These are phyloP conservation scores for Gibbula magus DNA, from an alignment of 2,888 invertebrate species.

Conservation along the genomic window DNA sequence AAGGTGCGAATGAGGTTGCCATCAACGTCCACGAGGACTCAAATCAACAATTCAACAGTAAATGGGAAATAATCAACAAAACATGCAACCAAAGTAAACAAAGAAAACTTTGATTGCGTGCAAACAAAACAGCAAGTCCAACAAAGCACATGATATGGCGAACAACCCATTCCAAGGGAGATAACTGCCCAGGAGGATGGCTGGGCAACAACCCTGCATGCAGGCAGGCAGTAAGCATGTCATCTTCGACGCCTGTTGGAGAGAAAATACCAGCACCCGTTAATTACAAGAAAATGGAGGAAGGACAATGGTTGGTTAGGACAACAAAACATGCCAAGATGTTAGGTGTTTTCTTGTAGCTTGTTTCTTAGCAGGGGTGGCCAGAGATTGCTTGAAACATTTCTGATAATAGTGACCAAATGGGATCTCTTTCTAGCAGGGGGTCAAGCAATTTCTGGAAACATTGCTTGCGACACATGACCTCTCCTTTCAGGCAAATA, in stretches of 20 bases:
- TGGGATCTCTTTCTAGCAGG: too few relatives aligned
- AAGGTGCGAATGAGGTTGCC: too few relatives aligned
- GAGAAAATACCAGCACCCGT: slow-evolving; percentile 12
- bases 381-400: too few relatives aligned
- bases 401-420: too few relatives aligned
- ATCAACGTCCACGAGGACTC: not conserved
- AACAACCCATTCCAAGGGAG: slow-evolving; percentile 13
- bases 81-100: slow-evolving; percentile 10
- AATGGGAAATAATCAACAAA: slow-evolving; percentile 11
- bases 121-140: slow-evolving; percentile 1
- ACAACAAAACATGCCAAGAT: not conserved
- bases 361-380: too few relatives aligned
- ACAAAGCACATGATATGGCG: not conserved
- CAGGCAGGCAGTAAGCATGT: not conserved
- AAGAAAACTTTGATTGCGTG: not conserved
- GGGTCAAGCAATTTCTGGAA: too few relatives aligned
- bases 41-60: slow-evolving; percentile 10
- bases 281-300: not conserved
- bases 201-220: not conserved
- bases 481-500: too few relatives aligned
- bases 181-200: not conserved
- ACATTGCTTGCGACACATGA: too few relatives aligned
- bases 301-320: too few relatives aligned
- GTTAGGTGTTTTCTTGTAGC: not conserved
- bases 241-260: slow-evolving; percentile 17